Conservation (phyloP, 2,113 vertebrate genomes). For the Callionymus lyra region DNA sequence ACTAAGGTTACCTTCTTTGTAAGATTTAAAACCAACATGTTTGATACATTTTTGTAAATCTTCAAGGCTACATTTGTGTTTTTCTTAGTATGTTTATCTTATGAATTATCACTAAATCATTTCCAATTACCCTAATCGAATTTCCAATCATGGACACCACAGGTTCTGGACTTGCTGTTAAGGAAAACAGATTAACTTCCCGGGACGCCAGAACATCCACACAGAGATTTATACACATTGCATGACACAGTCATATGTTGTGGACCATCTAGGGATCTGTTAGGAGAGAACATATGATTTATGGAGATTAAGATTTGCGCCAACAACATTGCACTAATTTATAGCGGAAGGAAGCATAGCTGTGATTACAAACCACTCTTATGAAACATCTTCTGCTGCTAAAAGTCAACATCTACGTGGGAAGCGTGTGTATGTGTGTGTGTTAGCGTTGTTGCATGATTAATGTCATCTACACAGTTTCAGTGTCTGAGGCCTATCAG, state of each 20-base stretch:
- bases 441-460: conserved; percentile 26
- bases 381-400: conserved; percentile 15
- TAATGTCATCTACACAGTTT: conserved; percentile 55
- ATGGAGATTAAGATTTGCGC: conserved; percentile 30
- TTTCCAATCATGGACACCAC: no score
- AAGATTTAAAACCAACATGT: no score
- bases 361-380: conserved; percentile 12
- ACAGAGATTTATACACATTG: conserved; percentile 3
- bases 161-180: no score
- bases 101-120: no score
- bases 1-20: no score
- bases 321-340: conserved; percentile 15
- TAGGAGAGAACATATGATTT: conserved; percentile 8
- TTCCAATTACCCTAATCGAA: no score
- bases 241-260: conserved; percentile 2
- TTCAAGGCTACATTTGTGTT: no score
- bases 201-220: no score
- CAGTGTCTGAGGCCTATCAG: conserved; percentile 32
- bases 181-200: no score
- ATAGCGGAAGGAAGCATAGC: not conserved
- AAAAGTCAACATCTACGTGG: not conserved
- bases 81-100: no score
- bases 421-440: conserved; percentile 10
- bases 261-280: conserved; percentile 5
- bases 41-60: no score